Percentiles rank a stretch among this genome's conserved stretches.
phyloP scores from a whole-genome alignment of 2,113 vertebrate genomes.

The Vulpes ferrilata region DNA sequence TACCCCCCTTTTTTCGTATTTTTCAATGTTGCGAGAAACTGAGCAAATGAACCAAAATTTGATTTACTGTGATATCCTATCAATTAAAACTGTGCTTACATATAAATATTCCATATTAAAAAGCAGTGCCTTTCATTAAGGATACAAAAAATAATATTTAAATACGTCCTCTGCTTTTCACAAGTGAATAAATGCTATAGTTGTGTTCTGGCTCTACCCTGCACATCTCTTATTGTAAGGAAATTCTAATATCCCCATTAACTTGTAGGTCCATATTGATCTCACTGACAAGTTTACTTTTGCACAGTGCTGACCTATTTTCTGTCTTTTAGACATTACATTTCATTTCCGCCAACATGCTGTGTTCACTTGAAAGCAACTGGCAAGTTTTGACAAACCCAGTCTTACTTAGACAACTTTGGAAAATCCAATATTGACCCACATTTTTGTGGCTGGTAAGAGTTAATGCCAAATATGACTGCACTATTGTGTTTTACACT shows the following conservation, averaged over 20 bases:
- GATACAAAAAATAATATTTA: conserved; percentile 85
- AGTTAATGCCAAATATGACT: conserved; percentile 74
- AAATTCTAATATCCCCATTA: conserved; percentile 80
- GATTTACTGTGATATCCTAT: conserved; percentile 84
- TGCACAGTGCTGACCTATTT: conserved; percentile 86
- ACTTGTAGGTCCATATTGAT: conserved; percentile 81
- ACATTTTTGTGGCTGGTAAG: conserved; percentile 69
- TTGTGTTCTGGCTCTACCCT: conserved; percentile 78
- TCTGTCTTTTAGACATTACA: conserved; percentile 82
- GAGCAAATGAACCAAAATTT: conserved; percentile 87
- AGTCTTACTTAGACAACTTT: conserved; percentile 79
- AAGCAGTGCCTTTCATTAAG: conserved; percentile 90
- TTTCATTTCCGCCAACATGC: conserved; percentile 81
- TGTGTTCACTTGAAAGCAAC: conserved; percentile 84
- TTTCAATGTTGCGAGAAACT: conserved; percentile 82
- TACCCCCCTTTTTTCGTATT: conserved; percentile 75
- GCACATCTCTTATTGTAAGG: conserved; percentile 64
- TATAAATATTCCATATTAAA: conserved; percentile 84
- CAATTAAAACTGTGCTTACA: conserved; percentile 85
- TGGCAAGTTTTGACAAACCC: conserved; percentile 84
- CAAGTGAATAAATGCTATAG: conserved; percentile 77
- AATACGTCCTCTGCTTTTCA: conserved; percentile 81
- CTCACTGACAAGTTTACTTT: conserved; percentile 83
- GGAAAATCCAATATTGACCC: conserved; percentile 68
- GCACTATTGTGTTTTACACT: conserved; percentile 35